phyloP scores from a whole-genome alignment of 2,888 invertebrate genomes.

The Cephus nigrinus region DNA sequence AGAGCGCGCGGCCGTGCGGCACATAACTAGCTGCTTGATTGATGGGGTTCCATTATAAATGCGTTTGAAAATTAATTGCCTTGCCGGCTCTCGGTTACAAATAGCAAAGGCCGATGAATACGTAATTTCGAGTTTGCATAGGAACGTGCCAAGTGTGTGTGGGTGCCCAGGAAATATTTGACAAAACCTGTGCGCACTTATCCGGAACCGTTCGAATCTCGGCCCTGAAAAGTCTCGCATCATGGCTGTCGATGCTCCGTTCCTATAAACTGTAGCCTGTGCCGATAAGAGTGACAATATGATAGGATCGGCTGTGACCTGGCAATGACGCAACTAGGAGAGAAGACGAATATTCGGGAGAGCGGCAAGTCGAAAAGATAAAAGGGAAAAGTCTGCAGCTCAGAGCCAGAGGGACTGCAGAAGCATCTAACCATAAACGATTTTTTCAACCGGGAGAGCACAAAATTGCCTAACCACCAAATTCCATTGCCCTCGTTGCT shows the following conservation, averaged over 20 bases:
- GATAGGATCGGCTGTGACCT: not conserved
- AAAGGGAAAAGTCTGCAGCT: too few relatives aligned
- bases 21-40: constrained; percentile 44
- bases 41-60: constrained; percentile 59
- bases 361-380: too few relatives aligned
- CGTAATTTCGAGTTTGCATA: constrained; percentile 42
- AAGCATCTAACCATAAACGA: constrained; percentile 64
- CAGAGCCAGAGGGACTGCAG: constrained; percentile 30
- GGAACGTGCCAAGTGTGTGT: not conserved
- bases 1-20: constrained; percentile 4
- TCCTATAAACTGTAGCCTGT: too few relatives aligned
- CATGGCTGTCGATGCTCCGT: too few relatives aligned
- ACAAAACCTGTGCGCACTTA: too few relatives aligned
- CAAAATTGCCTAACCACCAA: constrained; percentile 63
- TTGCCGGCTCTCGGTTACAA: constrained; percentile 35
- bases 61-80: constrained; percentile 58
- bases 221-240: too few relatives aligned
- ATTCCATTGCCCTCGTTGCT: constrained; percentile 43
- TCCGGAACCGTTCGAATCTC: too few relatives aligned
- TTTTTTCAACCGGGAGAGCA: constrained; percentile 65
- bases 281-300: too few relatives aligned
- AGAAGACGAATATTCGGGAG: constrained; percentile 8
- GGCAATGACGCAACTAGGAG: not conserved
- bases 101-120: constrained; percentile 48
- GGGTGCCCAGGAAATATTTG: too few relatives aligned